A percentile compares a stretch with the other conserved stretches of the same genome.
Evolutionary conservation across 2,888 invertebrate genomes (phyloP).

Genomic region (Agrochola circellaris): DNA sequence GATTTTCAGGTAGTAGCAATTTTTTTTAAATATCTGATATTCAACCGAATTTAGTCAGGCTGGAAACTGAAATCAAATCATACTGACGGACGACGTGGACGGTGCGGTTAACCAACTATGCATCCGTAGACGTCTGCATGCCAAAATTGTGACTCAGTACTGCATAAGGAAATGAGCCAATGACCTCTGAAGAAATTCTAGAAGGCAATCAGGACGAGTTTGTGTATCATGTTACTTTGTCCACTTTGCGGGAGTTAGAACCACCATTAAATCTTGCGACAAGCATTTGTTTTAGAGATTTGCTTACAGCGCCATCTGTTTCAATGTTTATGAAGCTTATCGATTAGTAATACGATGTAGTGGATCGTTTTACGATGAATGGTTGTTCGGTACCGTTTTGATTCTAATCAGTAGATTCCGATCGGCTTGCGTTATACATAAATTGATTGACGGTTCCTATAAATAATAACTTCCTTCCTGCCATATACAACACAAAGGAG

Average conservation of each 20-base stretch:
- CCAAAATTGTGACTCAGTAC: conserved; percentile 46
- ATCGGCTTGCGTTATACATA: conserved; percentile 28
- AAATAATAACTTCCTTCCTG: conserved; percentile 48
- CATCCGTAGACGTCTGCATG: conserved; percentile 27
- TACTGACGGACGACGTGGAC: neutral
- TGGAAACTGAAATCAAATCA: neutral
- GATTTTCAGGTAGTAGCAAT: neutral
- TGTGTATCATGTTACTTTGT: conserved; percentile 56
- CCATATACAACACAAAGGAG: neutral
- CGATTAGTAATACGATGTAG: conserved; percentile 22
- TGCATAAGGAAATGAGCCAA: conserved; percentile 45
- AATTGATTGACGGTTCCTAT: conserved; percentile 12
- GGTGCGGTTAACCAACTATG: conserved; percentile 5
- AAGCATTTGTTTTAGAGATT: conserved; percentile 46
- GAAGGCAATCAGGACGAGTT: conserved; percentile 48
- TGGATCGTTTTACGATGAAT: conserved; percentile 35
- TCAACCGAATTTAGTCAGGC: neutral
- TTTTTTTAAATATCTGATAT: neutral
- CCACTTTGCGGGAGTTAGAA: conserved; percentile 41
- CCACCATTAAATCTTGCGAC: conserved; percentile 46
- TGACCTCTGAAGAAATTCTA: conserved; percentile 54
- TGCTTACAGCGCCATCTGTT: conserved; percentile 60
- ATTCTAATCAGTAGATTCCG: conserved; percentile 30
- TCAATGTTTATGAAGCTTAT: conserved; percentile 33
- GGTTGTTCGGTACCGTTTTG: conserved; percentile 17